Evolutionary conservation across 1,140 invertebrate genomes (phyloP), one percentile per base, ranked within the genome.

Genomic region (Drosophila busckii): DNA sequence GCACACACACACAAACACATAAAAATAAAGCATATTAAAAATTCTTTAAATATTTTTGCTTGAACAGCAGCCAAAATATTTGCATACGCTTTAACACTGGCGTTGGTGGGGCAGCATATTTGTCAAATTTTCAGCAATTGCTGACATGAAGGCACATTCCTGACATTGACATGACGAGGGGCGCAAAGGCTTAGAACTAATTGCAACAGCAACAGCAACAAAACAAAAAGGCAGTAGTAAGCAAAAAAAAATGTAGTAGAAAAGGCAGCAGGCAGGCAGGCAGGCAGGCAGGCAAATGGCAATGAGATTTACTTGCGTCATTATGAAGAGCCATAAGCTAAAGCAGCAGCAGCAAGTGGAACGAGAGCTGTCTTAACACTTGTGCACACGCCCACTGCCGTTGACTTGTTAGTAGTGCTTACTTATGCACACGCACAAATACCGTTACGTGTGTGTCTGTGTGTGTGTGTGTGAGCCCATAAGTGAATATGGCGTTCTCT

Each of bases 11-110:
- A 40, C 17, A 38, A 9, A 44, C 15, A 8, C 58, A 48, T 52
- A 55, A 70, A 78, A 67, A 80, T 78, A 71, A 67, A 73, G 68
- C 71, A 78, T 78, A 78, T 78, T 82, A 78, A 78, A 78, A 78
- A 78, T 78, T 78, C 75, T 67, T 61, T 20, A 73, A 82, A 82
- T 82, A 68, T 59, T 42, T 61, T 20, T 10, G 28, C 37, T 19
- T 13, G 45, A 19, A 37, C 42, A 5, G 53, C 34, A 32, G 10
- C 28, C 45, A 53, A 73, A 71, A 78, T 82, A 78, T 78, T 78
- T 78, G 58, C 73, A 80, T 82, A 69, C 68, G 71, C 41, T 54
- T 59, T 44, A 56, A 49, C 68, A 56, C 55, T 8, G 28, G 13
- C 8, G 10, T 10, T 9, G 19, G n/a, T n/a, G 28, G n/a, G 19